Evolutionary conservation across 2,797 vertebrate genomes (phyloP), one percentile per base, ranked within the genome.

Genomic region (Rhodeus uyekii): DNA sequence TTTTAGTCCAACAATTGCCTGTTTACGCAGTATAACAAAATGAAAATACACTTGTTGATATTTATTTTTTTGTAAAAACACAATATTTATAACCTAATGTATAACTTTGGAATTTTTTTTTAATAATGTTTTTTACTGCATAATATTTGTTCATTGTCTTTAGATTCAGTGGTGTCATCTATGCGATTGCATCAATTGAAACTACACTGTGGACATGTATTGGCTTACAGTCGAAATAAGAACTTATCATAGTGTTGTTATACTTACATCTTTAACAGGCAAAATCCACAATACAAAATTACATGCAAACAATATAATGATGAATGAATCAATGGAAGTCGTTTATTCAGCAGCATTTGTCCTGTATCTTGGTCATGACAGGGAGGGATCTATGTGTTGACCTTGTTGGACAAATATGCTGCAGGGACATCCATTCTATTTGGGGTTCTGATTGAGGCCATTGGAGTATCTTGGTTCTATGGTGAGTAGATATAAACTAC

Each of bases 391-490:
- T 99, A 99, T 1, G 94, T 99, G 42, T 90, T 99, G 84, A 99
- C 97, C 0, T 91, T 99, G 29, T 91, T 99, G 88, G 98, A 99
- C 87, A 97, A 95, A 38, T 99, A 98, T 83, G 98, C 98, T 53
- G 98, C 98, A 2, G 98, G 98, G 46, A 99, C 98, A 1, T 97
- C 98, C 1, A 99, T 99, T 90, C 85, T 99, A 8, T 99, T 99
- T 88, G 98, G 91, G 0, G 98, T 99, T 82, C 91, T 99, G 84
- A 95, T 99, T 87, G 98, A 99, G 87, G 96, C 98, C 84, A 97
- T 99, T 2, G 98, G 98, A 42, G 97, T 99, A 69, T 97, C 98
- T n/a, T 99, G 98, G 98, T 99, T 99, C 91, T 99, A 99, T 55
- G 98, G 98, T 99, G 92, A 81, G 96, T 83, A 44, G 18, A 83